Conservation (phyloP, 1,140 invertebrate genomes). For the Hylaeus volcanicus region DNA sequence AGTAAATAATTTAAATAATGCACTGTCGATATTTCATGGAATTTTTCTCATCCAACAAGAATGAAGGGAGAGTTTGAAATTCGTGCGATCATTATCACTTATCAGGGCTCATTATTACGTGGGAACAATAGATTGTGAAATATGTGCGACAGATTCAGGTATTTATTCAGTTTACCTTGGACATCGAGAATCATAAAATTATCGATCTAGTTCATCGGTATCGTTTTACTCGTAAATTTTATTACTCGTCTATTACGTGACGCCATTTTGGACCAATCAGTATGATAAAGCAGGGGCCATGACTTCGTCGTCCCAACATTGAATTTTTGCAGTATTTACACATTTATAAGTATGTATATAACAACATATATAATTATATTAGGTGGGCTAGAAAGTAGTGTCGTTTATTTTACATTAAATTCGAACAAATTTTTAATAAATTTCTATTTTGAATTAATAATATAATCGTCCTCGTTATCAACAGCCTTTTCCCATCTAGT, state of each 20-base stretch:
- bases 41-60: too few relatives aligned
- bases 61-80: constrained; percentile 9
- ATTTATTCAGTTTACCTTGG: neutral
- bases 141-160: constrained; percentile 55
- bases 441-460: too few relatives aligned
- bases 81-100: constrained; percentile 26
- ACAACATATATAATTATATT: neutral
- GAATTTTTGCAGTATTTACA: neutral
- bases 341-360: neutral
- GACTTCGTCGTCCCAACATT: neutral
- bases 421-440: too few relatives aligned
- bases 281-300: constrained; percentile 28
- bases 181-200: constrained; percentile 9
- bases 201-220: neutral
- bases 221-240: neutral
- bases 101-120: constrained; percentile 29
- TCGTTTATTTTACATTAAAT: too few relatives aligned
- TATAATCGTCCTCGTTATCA: too few relatives aligned
- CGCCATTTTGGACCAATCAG: constrained; percentile 45
- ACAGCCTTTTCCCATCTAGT: too few relatives aligned
- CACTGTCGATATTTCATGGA: too few relatives aligned
- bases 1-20: too few relatives aligned
- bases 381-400: too few relatives aligned
- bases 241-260: neutral
- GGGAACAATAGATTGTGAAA: constrained; percentile 55